Conservation (phyloP, 1,140 invertebrate species). For the Nixonia krombeini region DNA sequence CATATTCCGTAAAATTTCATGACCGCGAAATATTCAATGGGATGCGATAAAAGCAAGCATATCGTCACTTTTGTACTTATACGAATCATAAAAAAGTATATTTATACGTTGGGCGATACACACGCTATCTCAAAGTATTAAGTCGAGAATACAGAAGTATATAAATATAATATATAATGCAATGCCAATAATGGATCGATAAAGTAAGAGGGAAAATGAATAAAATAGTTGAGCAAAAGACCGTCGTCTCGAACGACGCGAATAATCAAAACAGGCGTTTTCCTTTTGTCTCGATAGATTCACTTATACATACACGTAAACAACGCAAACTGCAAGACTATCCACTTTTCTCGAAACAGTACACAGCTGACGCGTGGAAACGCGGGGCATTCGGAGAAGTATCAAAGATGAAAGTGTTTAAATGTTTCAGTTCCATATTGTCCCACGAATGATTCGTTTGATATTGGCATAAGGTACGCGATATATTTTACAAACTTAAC, state of each 20-base stretch:
- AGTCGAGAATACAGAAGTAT: slow-evolving; percentile 32
- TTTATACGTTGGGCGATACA: slow-evolving; percentile 53
- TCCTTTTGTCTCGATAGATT: too few species aligned
- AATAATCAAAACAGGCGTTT: slow-evolving; percentile 36
- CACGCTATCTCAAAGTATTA: slow-evolving; percentile 39
- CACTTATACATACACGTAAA: too few species aligned
- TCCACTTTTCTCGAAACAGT: too few species aligned
- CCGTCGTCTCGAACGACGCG: not conserved
- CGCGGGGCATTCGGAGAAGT: too few species aligned
- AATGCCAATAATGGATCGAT: slow-evolving; percentile 23
- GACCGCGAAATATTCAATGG: slow-evolving; percentile 26
- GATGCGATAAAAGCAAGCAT: slow-evolving; percentile 47
- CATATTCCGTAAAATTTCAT: slow-evolving; percentile 29
- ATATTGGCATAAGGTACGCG: slow-evolving; percentile 23
- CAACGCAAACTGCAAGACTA: too few species aligned
- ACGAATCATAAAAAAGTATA: slow-evolving; percentile 51
- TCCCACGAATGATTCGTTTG: slow-evolving; percentile 1
- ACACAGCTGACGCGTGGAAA: too few species aligned
- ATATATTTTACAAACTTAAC: slow-evolving; percentile 22
- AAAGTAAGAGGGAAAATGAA: slow-evolving; percentile 11
- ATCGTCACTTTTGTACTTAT: slow-evolving; percentile 57
- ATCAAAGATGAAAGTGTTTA: too few species aligned
- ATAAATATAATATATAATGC: slow-evolving; percentile 38
- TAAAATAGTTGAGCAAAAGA: slow-evolving; percentile 25
- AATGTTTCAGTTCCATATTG: too few species aligned